Evolutionary conservation across 1,140 invertebrate genomes (phyloP), one percentile per base, ranked within the genome.

Genomic region (Bilobella aurantiaca): DNA sequence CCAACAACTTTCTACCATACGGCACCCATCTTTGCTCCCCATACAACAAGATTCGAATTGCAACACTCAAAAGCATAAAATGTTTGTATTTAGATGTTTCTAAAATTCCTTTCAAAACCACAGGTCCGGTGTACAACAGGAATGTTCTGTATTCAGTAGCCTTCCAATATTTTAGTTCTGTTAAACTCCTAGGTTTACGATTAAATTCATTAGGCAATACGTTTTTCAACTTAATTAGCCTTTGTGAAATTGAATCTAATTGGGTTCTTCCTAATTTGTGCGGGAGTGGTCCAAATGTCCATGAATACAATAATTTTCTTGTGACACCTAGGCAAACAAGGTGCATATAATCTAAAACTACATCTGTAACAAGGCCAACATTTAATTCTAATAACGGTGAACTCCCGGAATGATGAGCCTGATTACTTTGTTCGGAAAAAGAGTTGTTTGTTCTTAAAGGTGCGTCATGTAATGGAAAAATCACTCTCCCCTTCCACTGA

Each of bases 61-160:
- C 65, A 58, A 74, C 67, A 67, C 73, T 74, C 0, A 81, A 64
- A 12, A 69, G 23, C 14, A 78, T 29, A 72, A 81, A 80, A 69
- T 80, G 73, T 16, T 71, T n/a, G 73, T 79, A 70, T 16, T 68
- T 25, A 12, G 23, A 1, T 5, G 23, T 25, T 0, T 30, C 1
- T 1, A 71, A 29, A 29, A 71, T 53, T 1, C 27, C 31, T 57
- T 60, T 47, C 0, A 71, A 30, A 0, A 66, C 67, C 23, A 69
- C 37, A 18, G 60, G 56, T 1, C 69, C 69, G 31, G 16, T 37
- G 37, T 68, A 70, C 12, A 68, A 62, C 14, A 70, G 32, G 60
- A 70, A 70, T 1, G 12, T n/a, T 37, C 69, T 53, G 58, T 53
- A 65, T 58, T 70, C 69, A 3, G 66, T 68, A 30, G 67, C 69